Base-by-base conservation (phyloP, 2,113 vertebrate genomes). In the Delphinapterus leucas region DNA sequence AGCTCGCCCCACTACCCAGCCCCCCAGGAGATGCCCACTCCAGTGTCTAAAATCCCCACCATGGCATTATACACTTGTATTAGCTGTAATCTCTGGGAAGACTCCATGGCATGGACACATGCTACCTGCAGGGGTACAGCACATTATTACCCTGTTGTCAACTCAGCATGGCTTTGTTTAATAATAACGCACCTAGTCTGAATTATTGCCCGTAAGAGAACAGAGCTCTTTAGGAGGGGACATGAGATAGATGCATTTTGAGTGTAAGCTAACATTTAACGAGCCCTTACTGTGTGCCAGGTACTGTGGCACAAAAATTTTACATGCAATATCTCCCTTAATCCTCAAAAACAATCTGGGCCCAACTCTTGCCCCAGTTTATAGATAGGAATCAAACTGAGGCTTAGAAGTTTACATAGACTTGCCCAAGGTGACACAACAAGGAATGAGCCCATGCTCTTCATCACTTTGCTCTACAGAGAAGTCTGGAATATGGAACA, bases 21-120 rank as follows among this genome's bases (percentile, higher is more conserved):
- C 18, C 63, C 26, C 8, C 47, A 53, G 17, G n/a, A 53, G 79
- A 44, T 55, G 36, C 26, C 38, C 44, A 76, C 17, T 41, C 26
- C 33, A 77, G n/a, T 49, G 17, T 93, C 80, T 70, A 44, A 94
- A 81, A 70, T 88, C 49, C 11, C 21, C 33, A 60, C 38, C 12
- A 36, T 31, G 70, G 31, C 23, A 65, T 92, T 79, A 65, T 25
- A 18, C 38, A 38, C 47, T 86, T 61, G 67, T 8, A 77, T 71
- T 92, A 94, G 61, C 67, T 87, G 44, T 71, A 55, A 77, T 79
- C 41, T 77, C 76, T 77, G 77, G 77, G 68, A 96, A 93, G 67
- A 41, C 21, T 58, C 41, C 44, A 25, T 26, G 13, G 14, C 65
- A 36, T 71, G 55, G 33, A 74, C 47, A 74, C 58, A 47, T 58